Evolutionary conservation across 2,113 vertebrate genomes (phyloP).

Genomic region (Pandion haliaetus): DNA sequence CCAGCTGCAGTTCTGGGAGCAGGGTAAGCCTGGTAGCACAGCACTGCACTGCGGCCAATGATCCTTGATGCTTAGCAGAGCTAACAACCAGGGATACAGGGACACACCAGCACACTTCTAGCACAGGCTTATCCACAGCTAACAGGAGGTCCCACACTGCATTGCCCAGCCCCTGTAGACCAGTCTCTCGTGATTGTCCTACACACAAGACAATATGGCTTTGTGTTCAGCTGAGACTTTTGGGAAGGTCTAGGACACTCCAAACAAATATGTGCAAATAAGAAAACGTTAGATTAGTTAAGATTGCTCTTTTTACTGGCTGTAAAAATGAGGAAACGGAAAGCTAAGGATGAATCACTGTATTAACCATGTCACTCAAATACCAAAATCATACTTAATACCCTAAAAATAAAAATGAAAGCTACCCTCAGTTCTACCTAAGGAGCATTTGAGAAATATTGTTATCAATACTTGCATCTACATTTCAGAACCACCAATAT

Average conservation of each 20-base stretch:
- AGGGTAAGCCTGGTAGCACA: background rate
- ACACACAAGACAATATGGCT: background rate
- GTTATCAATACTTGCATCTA: background rate
- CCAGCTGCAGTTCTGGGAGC: background rate
- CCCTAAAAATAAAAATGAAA: background rate
- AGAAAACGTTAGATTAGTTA: background rate
- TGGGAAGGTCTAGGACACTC: background rate
- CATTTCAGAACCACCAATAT: background rate
- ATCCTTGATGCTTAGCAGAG: background rate
- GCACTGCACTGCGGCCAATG: accelerated
- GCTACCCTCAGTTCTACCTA: background rate
- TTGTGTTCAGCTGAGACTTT: background rate
- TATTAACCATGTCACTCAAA: background rate
- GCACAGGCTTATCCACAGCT: background rate
- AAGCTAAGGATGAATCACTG: background rate
- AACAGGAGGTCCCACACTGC: background rate
- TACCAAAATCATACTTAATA: background rate
- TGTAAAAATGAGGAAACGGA: background rate
- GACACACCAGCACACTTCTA: background rate
- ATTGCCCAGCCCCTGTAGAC: background rate
- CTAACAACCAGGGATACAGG: background rate
- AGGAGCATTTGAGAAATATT: background rate
- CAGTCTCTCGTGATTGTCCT: background rate
- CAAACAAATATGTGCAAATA: background rate
- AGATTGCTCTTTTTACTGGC: background rate